phyloP scores from a whole-genome alignment of 92 coral and sea anemone genomes.

The Heliopora coerulea region DNA sequence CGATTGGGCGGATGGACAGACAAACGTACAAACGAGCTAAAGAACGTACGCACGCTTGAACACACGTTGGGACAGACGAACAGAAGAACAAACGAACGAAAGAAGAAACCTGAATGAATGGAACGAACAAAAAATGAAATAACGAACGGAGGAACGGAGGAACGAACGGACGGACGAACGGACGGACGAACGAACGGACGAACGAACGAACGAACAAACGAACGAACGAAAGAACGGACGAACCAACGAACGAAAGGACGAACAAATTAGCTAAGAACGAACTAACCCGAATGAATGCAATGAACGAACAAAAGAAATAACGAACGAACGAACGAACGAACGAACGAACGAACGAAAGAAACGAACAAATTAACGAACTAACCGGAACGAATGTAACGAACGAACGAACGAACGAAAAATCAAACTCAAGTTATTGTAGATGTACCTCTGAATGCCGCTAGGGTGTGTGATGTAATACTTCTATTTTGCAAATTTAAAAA shows the following conservation, averaged over 20 bases:
- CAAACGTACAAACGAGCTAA: background rate
- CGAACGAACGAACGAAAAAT: no score
- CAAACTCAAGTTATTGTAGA: background rate
- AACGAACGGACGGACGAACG: no score
- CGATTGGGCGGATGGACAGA: background rate
- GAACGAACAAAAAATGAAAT: background rate
- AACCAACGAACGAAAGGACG: background rate
- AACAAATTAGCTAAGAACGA: background rate
- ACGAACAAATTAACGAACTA: background rate
- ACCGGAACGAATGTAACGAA: background rate
- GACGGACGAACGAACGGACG: background rate
- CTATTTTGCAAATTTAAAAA: conserved; percentile 77
- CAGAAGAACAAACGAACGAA: background rate
- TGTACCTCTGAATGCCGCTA: conserved; percentile 83
- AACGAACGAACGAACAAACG: background rate
- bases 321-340: background rate
- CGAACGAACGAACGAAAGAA: no score
- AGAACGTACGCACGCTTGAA: background rate
- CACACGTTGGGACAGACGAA: background rate
- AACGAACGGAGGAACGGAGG: no score
- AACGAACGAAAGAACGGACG: background rate
- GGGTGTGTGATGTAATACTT: conserved; percentile 74
- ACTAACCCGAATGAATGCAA: background rate
- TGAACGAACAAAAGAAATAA: no score
- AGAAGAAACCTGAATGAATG: background rate